phyloP scores from a whole-genome alignment of 2,113 vertebrate genomes.

The Trogon surrucura region DNA sequence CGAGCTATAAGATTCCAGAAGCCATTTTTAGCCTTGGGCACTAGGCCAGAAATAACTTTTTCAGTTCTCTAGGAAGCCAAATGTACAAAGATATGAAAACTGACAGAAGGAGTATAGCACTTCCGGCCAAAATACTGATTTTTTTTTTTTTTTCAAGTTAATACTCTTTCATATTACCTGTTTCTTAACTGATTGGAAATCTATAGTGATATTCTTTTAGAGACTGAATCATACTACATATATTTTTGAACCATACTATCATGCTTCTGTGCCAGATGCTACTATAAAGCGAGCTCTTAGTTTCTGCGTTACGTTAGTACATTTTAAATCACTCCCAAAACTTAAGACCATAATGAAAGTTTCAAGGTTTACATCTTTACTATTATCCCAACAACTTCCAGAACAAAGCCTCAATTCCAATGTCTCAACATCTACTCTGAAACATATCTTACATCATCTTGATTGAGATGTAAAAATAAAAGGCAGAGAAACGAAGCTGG shows the following conservation, averaged over 20 bases:
- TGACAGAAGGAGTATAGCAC: background rate
- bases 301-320: background rate
- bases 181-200: background rate
- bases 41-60: constrained; percentile 25
- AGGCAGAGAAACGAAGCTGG: background rate
- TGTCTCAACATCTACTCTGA: background rate
- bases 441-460: background rate
- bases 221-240: background rate
- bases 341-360: background rate
- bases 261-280: constrained; percentile 5
- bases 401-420: background rate
- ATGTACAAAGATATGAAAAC: constrained; percentile 10
- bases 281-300: background rate
- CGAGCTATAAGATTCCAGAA: constrained; percentile 59
- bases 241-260: background rate
- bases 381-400: background rate
- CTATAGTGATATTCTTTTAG: background rate
- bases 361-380: background rate
- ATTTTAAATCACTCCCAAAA: constrained; percentile 34
- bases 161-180: background rate
- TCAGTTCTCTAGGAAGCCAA: constrained; percentile 41
- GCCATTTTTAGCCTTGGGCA: constrained; percentile 59
- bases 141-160: background rate
- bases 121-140: background rate
- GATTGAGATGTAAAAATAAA: background rate